phyloP scores from a whole-genome alignment of 2,797 vertebrate species.

The Salmo trutta region DNA sequence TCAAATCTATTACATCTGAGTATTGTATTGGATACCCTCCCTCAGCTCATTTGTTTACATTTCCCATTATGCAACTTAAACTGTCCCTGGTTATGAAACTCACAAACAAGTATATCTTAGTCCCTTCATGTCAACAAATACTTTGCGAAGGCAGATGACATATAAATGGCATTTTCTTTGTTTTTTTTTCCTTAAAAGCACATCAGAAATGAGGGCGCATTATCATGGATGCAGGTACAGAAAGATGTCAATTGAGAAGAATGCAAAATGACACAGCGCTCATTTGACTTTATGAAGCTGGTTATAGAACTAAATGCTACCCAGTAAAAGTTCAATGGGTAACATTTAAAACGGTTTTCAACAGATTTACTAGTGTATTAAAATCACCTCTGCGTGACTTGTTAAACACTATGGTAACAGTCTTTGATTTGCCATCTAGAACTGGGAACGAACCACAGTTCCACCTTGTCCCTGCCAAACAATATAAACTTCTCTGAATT shows the following conservation, averaged over 20 bases:
- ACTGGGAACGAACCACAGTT: slow-evolving; percentile 48
- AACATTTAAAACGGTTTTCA: slow-evolving; percentile 11
- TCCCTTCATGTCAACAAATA: background rate
- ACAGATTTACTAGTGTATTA: slow-evolving; percentile 52
- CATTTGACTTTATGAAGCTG: background rate
- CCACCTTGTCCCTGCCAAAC: slow-evolving; percentile 30
- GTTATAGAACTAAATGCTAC: background rate
- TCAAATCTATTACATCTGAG: background rate
- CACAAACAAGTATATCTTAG: background rate
- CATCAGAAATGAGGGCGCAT: too few relatives aligned
- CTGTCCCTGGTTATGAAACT: too few relatives aligned
- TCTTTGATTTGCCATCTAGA: slow-evolving; percentile 40
- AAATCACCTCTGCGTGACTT: slow-evolving; percentile 57
- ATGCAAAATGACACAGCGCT: background rate
- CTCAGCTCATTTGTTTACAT: background rate
- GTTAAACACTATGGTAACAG: slow-evolving; percentile 46
- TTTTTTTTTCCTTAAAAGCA: too few relatives aligned
- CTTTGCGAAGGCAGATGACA: background rate
- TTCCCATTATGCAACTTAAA: background rate
- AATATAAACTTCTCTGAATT: slow-evolving; percentile 34
- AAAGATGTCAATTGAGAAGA: background rate
- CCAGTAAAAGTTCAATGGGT: background rate
- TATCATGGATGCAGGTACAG: background rate
- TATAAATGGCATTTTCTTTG: background rate
- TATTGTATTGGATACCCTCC: background rate